Evolutionary conservation across 2,797 vertebrate genomes (phyloP).

Genomic region (Geotrypetes seraphini): DNA sequence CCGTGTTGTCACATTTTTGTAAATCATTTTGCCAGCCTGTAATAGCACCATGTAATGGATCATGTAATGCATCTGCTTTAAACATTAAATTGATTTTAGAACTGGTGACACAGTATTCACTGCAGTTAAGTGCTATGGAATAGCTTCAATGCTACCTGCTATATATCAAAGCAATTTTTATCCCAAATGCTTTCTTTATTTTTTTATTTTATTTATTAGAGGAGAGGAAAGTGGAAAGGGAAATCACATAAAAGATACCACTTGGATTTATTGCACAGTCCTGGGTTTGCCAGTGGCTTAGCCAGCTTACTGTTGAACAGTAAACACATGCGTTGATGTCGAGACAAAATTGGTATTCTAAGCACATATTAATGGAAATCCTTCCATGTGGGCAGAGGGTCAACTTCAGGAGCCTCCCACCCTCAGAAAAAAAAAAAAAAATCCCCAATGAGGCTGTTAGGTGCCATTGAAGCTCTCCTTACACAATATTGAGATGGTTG

Average conservation of each 20-base stretch:
- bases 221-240: slow-evolving; percentile 53
- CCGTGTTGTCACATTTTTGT: slow-evolving; percentile 70
- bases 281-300: slow-evolving; percentile 56
- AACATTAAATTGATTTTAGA: slow-evolving; percentile 76
- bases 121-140: slow-evolving; percentile 68
- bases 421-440: too few species aligned
- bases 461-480: slow-evolving; percentile 63
- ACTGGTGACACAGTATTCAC: slow-evolving; percentile 69
- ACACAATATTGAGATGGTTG: slow-evolving; percentile 47
- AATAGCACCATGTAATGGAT: slow-evolving; percentile 89
- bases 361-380: slow-evolving; percentile 43
- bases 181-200: slow-evolving; percentile 62
- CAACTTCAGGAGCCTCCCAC: slow-evolving; percentile 45
- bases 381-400: slow-evolving; percentile 44
- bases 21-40: slow-evolving; percentile 70
- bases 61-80: slow-evolving; percentile 79
- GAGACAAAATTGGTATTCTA: slow-evolving; percentile 51
- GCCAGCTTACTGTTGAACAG: slow-evolving; percentile 53
- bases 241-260: slow-evolving; percentile 55
- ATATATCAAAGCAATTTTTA: slow-evolving; percentile 69
- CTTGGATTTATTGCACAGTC: slow-evolving; percentile 62
- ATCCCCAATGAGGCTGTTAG: slow-evolving; percentile 44
- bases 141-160: slow-evolving; percentile 77
- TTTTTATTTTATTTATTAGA: slow-evolving; percentile 15
- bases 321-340: slow-evolving; percentile 59